Base-by-base conservation (phyloP, 2,797 vertebrate species). In the Leptodactylus fallax region DNA sequence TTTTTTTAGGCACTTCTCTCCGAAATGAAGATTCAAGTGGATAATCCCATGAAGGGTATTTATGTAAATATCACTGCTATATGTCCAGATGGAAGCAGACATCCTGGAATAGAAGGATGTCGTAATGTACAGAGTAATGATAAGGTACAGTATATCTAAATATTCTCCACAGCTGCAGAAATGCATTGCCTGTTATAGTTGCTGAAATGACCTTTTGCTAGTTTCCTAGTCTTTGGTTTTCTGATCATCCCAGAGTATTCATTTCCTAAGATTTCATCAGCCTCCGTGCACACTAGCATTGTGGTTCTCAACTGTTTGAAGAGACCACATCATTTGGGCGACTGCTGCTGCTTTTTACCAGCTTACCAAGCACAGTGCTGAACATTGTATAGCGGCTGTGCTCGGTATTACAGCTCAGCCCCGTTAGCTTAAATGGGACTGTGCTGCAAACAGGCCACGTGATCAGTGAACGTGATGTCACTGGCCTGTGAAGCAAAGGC, bases 21-120 rank as follows among this genome's bases (percentile, higher is more conserved):
- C 25, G 97, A 99, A 93, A 97, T 99, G 90, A 94, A 95, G 91
- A 93, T 99, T 90, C 95, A 96, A 72, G 94, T 99, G 90, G 96
- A 98, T 92, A 97, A 97, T 93, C 95, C 95, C 47, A 94, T 95
- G 87, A 96, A 95, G 92, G 97, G 96, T 91, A 94, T 98, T 94
- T 92, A 94, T 94, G 96, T 98, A 92, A 96, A 95, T 63, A 94
- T 99, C 61, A 96, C 96, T 83, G 96, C 97, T 85, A 88, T 98
- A 87, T 99, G 98, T 94, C 98, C 98, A n/a, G 93, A 96, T 49
- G 98, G 97, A 81, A 95, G 95, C 91, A 94, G 91, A 76, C 93
- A 91, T 23, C 91, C 94, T 80, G 95, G 94, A 90, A 92, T 91
- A 90, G 95, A 93, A 79, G 97, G 96, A 91, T 99, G 98, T 92